Evolutionary conservation across 2,888 invertebrate genomes (phyloP), one percentile per base, ranked within the genome.

Genomic region (Papilio elwesi): DNA sequence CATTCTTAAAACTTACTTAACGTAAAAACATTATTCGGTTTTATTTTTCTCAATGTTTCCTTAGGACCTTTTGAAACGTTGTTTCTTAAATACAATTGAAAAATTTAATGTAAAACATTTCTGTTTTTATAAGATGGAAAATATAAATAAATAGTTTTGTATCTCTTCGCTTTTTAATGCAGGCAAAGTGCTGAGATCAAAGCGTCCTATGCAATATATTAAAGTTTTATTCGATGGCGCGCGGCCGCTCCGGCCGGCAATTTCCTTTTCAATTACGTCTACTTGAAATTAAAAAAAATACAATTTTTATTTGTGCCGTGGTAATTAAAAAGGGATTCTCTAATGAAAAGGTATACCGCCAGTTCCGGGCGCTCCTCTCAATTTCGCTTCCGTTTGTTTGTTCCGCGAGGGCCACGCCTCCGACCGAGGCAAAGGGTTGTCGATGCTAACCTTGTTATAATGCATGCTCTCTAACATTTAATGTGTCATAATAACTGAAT

Each of bases 291-390:
- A 92, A 90, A 73, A 82, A 43, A 84, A 93, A 93, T 90, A 92
- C 91, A 91, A 91, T 92, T 93, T 92, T 93, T 92, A 90, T 92
- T 92, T 89, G 87, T 90, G 86, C 87, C 88, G 86, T 89, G 90
- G 93, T 92, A 93, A 93, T 93, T 93, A 93, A 93, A 93, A 93
- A 91, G 92, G 93, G 93, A 92, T 93, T 91, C 89, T 89, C 91
- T 92, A 92, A 92, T 93, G 91, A 92, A 93, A 93, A 93, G 92
- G 92, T 93, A 93, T 91, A 91, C 91, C 88, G 90, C 80, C 87
- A 87, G 91, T 92, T 91, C 90, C 91, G 91, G 91, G 86, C 87
- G 89, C 90, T 92, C 88, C 91, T 92, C 92, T 92, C 91, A 90
- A 92, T 93, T 92, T 92, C 87, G 90, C 88, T 91, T 92, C 91